phyloP scores from a whole-genome alignment of 2,888 invertebrate species.

The Embidobia sp. region DNA sequence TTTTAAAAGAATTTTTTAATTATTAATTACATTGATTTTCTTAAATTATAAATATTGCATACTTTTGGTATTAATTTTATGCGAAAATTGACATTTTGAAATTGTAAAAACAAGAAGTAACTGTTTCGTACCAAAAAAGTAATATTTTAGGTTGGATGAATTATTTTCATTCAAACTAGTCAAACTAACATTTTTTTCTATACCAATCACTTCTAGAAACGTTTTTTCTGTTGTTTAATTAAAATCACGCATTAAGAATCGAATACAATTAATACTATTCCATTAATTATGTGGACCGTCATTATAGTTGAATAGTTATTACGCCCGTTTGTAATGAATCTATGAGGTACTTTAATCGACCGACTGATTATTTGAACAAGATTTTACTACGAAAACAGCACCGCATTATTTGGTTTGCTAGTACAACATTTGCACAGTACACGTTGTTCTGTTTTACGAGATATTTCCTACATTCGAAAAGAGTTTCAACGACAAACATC shows the following conservation, averaged over 20 bases:
- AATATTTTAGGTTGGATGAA: too few species aligned
- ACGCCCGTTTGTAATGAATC: conserved; percentile 21
- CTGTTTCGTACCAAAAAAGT: too few species aligned
- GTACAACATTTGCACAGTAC: conserved; percentile 29
- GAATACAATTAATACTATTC: conserved; percentile 40
- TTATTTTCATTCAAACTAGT: too few species aligned
- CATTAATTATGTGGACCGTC: conserved; percentile 25
- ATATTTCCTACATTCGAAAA: too few species aligned
- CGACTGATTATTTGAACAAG: conserved; percentile 55
- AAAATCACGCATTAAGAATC: conserved; percentile 18
- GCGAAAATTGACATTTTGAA: too few species aligned
- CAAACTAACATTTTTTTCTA: too few species aligned
- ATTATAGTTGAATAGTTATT: conserved; percentile 41
- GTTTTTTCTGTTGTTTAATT: conserved; percentile 38
- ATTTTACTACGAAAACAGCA: conserved; percentile 55
- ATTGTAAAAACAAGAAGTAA: too few species aligned
- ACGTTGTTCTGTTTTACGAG: conserved; percentile 5
- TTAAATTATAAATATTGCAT: too few species aligned
- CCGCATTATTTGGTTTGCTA: conserved; percentile 41
- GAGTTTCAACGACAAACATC: not conserved
- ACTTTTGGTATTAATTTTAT: too few species aligned
- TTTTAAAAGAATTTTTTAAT: too few species aligned
- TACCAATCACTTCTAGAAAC: too few species aligned
- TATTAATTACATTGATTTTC: too few species aligned
- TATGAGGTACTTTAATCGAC: conserved; percentile 35